Evolutionary conservation across 2,113 vertebrate genomes (phyloP), one percentile per base, ranked within the genome.

Genomic region (Periophthalmus modestus): DNA sequence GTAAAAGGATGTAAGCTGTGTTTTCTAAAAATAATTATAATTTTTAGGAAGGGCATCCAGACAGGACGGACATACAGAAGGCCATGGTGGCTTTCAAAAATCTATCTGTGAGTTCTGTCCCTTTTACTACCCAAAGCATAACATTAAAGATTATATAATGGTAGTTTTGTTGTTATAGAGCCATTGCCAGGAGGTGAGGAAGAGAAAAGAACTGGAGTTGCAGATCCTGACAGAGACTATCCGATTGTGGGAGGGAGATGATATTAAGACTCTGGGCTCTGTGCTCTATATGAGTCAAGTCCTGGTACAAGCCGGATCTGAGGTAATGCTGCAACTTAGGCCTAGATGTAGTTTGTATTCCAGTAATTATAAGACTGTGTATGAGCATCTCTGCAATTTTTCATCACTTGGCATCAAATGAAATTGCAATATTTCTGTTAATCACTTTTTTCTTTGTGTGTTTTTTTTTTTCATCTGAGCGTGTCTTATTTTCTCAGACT

Each of bases 241-340:
- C 87, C 95, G 96, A 2, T 95, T 95, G 82, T 99, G 98, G 97
- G 98, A 99, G 85, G 98, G 98, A 0, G 98, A 98, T 0, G 96
- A 96, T 86, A 99, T 99, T 69, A 96, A 95, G 90, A 96, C 96
- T 0, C 90, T 99, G 71, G 98, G 98, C 80, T 94, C 82, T 2
- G 96, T 98, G n/a, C 89, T 98, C 68, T 96, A 96, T 87, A 98
- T 99, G 97, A 99, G 96, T 36, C 97, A 98, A 85, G 96, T 96
- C 82, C 88, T 97, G 88, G 95, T 99, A 62, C 93, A 95, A 36
- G 95, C 95, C 67, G 96, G 97, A 90, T 82, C 89, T 68, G 88
- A 91, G 84, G 88, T 89, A 85, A 23, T 2, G 28, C 19, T 12
- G 66, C 18, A 21, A n/a, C 6, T 47, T 39, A 43, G 7, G 39